Evolutionary conservation across 64 coral and sea anemone species (phyloP).

Genomic region (Acropora yongei): DNA sequence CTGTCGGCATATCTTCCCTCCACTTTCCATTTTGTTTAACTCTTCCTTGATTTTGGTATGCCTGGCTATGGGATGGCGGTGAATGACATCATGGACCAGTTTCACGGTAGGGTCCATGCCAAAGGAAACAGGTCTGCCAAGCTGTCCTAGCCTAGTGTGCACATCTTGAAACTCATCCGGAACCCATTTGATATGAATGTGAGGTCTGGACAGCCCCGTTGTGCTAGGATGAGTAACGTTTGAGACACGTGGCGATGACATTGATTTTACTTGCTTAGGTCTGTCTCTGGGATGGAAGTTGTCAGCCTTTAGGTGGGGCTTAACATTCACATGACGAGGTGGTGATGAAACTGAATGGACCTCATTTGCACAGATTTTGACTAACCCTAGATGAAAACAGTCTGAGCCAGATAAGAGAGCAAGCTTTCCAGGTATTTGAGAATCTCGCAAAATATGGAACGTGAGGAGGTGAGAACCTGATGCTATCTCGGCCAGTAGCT

Average conservation of each 20-base stretch:
- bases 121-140: slow-evolving; percentile 48
- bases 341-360: slow-evolving; percentile 48
- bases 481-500: slow-evolving; percentile 29
- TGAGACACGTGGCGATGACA: too few species aligned
- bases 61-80: slow-evolving; percentile 39
- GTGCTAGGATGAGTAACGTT: too few species aligned
- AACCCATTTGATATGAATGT: slow-evolving; percentile 37
- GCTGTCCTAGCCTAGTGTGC: slow-evolving; percentile 47
- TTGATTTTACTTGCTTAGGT: background rate
- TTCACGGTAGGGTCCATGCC: slow-evolving; percentile 12
- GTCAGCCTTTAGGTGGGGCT: slow-evolving; percentile 1
- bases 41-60: slow-evolving; percentile 22
- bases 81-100: slow-evolving; percentile 27
- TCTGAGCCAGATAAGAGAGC: slow-evolving; percentile 59
- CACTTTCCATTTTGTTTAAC: slow-evolving; percentile 56
- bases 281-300: background rate
- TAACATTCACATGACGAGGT: background rate
- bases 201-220: slow-evolving; percentile 33
- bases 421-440: slow-evolving; percentile 44
- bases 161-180: slow-evolving; percentile 52
- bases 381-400: slow-evolving; percentile 20
- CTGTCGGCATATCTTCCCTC: slow-evolving; percentile 36
- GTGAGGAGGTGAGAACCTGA: slow-evolving; percentile 57
- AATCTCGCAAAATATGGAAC: slow-evolving; percentile 57
- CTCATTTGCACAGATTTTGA: slow-evolving; percentile 55